phyloP scores from a whole-genome alignment of 2,888 invertebrate genomes.

The Limnephilus rhombicus region DNA sequence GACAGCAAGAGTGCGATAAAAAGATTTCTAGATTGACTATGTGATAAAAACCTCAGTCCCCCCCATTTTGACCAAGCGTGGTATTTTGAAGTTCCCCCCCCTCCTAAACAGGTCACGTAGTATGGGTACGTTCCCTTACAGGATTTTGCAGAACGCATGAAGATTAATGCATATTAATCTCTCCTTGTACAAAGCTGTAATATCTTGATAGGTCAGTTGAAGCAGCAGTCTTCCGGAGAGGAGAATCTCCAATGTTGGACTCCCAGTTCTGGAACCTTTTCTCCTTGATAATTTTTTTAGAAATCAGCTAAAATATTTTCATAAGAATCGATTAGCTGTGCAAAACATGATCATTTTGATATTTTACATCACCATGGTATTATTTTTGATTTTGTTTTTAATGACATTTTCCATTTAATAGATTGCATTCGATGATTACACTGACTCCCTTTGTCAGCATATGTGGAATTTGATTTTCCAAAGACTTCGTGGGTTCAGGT shows the following conservation, averaged over 20 bases:
- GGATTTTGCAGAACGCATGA: background rate
- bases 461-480: conserved; percentile 74
- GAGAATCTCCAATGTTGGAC: background rate
- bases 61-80: too few relatives aligned
- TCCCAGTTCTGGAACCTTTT: background rate
- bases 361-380: background rate
- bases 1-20: too few relatives aligned
- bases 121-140: background rate
- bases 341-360: background rate
- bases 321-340: background rate
- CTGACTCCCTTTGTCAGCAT: conserved; percentile 74
- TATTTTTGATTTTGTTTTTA: conserved; percentile 17
- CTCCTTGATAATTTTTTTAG: too few relatives aligned
- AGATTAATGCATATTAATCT: background rate
- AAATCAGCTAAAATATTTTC: too few relatives aligned
- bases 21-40: too few relatives aligned
- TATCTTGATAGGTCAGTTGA: background rate
- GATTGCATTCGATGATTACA: conserved; percentile 74
- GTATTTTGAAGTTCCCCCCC: too few relatives aligned
- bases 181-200: background rate
- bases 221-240: background rate
- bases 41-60: too few relatives aligned
- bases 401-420: conserved; percentile 66
- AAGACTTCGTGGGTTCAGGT: conserved; percentile 73
- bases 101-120: too few relatives aligned